Evolutionary conservation across 2,797 vertebrate species (phyloP).

Genomic region (Aldrovandia affinis): DNA sequence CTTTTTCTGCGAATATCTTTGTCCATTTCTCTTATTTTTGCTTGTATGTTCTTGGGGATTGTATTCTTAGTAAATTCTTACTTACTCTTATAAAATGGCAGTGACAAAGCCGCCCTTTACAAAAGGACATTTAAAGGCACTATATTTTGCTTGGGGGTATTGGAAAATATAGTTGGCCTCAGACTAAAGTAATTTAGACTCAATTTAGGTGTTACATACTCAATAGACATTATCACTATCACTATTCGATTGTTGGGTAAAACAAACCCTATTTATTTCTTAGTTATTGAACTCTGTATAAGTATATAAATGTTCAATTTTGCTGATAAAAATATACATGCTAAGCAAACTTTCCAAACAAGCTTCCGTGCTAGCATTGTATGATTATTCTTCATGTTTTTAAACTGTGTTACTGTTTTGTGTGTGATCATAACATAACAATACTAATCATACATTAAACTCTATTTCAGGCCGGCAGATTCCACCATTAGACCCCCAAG

Average conservation of each 20-base stretch:
- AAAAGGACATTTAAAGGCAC: no score
- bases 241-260: no score
- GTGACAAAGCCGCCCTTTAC: no score
- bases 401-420: not conserved
- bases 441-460: conserved; percentile 17
- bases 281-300: not conserved
- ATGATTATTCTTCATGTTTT: not conserved
- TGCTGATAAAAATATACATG: not conserved
- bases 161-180: no score
- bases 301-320: not conserved
- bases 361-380: not conserved
- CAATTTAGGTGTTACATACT: no score
- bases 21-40: not conserved
- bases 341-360: not conserved
- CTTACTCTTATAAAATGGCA: no score
- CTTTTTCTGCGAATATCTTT: not conserved
- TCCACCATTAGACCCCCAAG: conserved; percentile 88
- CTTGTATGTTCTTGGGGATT: not conserved
- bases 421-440: not conserved
- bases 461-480: conserved; percentile 89
- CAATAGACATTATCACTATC: no score
- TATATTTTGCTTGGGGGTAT: no score
- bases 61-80: not conserved
- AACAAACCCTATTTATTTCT: no score
- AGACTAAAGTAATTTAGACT: no score